A percentile compares a stretch with the other conserved stretches of the same genome.
phyloP scores from a whole-genome alignment of 2,888 invertebrate genomes.

The Deilephila porcellus region DNA sequence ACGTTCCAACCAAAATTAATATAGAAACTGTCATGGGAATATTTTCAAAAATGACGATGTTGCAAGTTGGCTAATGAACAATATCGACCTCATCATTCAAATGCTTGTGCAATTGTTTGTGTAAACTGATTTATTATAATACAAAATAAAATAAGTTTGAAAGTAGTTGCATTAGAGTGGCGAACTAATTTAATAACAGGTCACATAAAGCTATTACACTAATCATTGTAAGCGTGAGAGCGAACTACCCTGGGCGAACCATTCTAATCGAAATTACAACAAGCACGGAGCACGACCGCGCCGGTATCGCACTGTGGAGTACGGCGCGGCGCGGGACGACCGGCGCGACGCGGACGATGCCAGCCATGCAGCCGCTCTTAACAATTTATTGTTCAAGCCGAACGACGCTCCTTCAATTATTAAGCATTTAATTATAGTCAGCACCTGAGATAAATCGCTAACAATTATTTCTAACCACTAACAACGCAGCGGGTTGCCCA shows the following conservation, averaged over 20 bases:
- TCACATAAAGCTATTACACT: conserved; percentile 67
- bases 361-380: conserved; percentile 37
- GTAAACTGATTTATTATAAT: neutral
- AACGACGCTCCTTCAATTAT: conserved; percentile 74
- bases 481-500: conserved; percentile 73
- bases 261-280: conserved; percentile 74
- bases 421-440: conserved; percentile 79
- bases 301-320: conserved; percentile 61
- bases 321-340: conserved; percentile 34
- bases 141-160: conserved; percentile 21
- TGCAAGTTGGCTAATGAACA: neutral
- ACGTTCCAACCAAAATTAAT: neutral
- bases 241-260: conserved; percentile 69
- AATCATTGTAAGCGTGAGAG: conserved; percentile 78
- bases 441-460: conserved; percentile 72
- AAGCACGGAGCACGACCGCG: conserved; percentile 74
- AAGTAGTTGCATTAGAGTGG: conserved; percentile 18
- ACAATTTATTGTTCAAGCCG: conserved; percentile 69
- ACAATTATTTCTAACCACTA: conserved; percentile 77
- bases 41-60: neutral
- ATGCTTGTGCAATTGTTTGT: conserved; percentile 5
- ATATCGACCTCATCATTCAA: conserved; percentile 7
- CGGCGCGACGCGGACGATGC: conserved; percentile 33
- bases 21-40: neutral
- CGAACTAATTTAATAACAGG: conserved; percentile 62